Conservation (phyloP, 2,888 invertebrate genomes). For the Brachypterus glaber region DNA sequence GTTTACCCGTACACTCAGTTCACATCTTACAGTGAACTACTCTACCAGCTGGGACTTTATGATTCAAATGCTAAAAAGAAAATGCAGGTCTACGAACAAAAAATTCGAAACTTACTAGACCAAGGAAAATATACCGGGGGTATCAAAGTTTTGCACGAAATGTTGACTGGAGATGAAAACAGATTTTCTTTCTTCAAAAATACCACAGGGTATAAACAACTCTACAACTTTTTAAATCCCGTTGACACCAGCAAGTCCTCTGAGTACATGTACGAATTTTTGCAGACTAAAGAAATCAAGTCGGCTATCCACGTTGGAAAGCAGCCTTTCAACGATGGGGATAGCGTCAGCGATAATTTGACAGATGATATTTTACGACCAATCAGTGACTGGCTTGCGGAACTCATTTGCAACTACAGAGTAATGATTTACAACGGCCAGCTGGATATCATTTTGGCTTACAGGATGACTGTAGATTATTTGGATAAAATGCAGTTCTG, state of each 20-base stretch:
- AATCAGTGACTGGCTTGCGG: slow-evolving; percentile 34
- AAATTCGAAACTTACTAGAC: slow-evolving; percentile 8
- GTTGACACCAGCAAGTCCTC: slow-evolving; percentile 17
- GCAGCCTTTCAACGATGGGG: slow-evolving; percentile 42
- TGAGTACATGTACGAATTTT: slow-evolving; percentile 48
- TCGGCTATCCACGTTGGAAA: slow-evolving; percentile 78
- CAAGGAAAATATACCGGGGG: slow-evolving; percentile 10
- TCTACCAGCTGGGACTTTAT: slow-evolving; percentile 62
- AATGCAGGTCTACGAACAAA: slow-evolving; percentile 35
- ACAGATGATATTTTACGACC: slow-evolving; percentile 21
- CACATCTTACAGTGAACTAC: slow-evolving; percentile 61
- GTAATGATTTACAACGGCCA: slow-evolving; percentile 81
- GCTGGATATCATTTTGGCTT: slow-evolving; percentile 78
- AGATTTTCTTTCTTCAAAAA: slow-evolving; percentile 33
- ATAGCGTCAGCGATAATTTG: slow-evolving; percentile 19
- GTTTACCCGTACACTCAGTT: slow-evolving; percentile 47
- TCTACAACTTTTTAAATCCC: slow-evolving; percentile 18
- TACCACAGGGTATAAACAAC: slow-evolving; percentile 22
- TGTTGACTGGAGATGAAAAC: slow-evolving; percentile 20
- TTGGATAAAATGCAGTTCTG: slow-evolving; percentile 58
- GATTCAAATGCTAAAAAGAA: slow-evolving; percentile 50
- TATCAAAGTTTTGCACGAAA: background rate
- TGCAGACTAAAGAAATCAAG: slow-evolving; percentile 52
- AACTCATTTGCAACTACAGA: slow-evolving; percentile 54
- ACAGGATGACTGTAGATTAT: slow-evolving; percentile 70